Base-by-base conservation (phyloP, 2,797 vertebrate species). In the Heliangelus exortis region DNA sequence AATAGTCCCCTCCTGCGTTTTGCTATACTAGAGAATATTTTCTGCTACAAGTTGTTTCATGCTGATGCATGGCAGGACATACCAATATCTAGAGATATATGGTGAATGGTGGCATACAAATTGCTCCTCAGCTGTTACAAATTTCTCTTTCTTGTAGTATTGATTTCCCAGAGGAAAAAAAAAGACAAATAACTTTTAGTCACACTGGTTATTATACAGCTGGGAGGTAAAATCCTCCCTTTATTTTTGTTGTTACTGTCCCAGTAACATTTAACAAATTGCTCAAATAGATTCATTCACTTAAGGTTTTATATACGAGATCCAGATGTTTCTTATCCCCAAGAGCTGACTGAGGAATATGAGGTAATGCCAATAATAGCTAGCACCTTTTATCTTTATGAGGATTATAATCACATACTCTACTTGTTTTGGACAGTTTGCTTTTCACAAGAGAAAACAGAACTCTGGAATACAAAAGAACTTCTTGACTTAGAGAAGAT, bases 341-440 rank as follows among this genome's bases (percentile, higher is more conserved):
- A 62, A 54, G 34, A 81, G 31, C 48, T 91, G 83, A 61, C 54
- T 41, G 33, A 86, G 31, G 48, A 51, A 34, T 54, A 84, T 87
- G 83, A 95, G 77, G 83, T 82, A 95, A 91, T 72, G 82, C 58
- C 66, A 94, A 18, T 55, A 92, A 77, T 48, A 94, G 54, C 74
- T 79, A 95, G 79, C 63, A 93, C 36, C 20, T 74, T 85, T 78
- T 67, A 83, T 83, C 62, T 92, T 87, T 93, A 58, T 67, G 62
- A 41, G n/a, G 58, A 73, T 89, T 87, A 73, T 34, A 57, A 62
- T 36, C 22, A 53, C 51, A 85, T 57, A 19, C 22, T 71, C 25
- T 69, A 55, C 63, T 90, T 66, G 19, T 51, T 91, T 86, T 75
- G 62, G 23, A 66, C 20, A 91, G 48, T 54, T 95, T 67, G 5